Evolutionary conservation across 2,888 invertebrate genomes (phyloP).

Genomic region (Dorcus hopei): DNA sequence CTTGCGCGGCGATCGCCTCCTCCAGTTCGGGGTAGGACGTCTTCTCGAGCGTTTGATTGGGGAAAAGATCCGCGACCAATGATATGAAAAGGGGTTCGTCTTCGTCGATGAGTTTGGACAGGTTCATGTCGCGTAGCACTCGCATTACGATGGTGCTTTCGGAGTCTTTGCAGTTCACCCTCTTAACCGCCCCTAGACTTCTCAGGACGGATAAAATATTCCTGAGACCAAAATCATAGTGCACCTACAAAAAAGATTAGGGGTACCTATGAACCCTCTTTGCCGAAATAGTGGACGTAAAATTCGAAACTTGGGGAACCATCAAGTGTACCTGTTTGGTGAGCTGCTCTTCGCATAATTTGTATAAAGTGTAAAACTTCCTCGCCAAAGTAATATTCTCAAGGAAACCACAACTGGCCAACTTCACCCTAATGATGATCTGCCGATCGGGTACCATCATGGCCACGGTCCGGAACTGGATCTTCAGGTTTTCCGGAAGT

Average conservation of each 20-base stretch:
- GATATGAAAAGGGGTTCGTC: constrained; percentile 98
- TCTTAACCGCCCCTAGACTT: constrained; percentile 88
- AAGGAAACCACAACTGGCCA: constrained; percentile 93
- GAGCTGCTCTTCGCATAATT: constrained; percentile 94
- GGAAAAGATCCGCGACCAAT: constrained; percentile 91
- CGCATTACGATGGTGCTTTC: constrained; percentile 97
- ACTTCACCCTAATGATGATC: constrained; percentile 93
- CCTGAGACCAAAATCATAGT: constrained; percentile 94
- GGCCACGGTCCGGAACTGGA: constrained; percentile 95
- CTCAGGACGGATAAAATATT: constrained; percentile 93
- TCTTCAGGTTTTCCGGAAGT: constrained; percentile 94
- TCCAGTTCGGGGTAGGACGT: constrained; percentile 87
- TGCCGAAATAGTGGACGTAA: no score
- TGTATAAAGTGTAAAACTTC: constrained; percentile 95
- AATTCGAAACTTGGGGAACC: background rate
- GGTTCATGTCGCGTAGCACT: constrained; percentile 95
- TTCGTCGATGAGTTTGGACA: constrained; percentile 94
- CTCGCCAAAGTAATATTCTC: constrained; percentile 93
- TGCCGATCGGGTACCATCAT: constrained; percentile 99
- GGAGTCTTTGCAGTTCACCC: constrained; percentile 86
- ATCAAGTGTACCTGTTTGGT: constrained; percentile 76
- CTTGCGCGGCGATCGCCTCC: constrained; percentile 80
- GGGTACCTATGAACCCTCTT: no score
- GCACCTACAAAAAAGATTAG: constrained; percentile 63
- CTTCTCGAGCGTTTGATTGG: constrained; percentile 90